Evolutionary conservation across 1,140 invertebrate species (phyloP).

Genomic region (Chrysomallon squamiferum): DNA sequence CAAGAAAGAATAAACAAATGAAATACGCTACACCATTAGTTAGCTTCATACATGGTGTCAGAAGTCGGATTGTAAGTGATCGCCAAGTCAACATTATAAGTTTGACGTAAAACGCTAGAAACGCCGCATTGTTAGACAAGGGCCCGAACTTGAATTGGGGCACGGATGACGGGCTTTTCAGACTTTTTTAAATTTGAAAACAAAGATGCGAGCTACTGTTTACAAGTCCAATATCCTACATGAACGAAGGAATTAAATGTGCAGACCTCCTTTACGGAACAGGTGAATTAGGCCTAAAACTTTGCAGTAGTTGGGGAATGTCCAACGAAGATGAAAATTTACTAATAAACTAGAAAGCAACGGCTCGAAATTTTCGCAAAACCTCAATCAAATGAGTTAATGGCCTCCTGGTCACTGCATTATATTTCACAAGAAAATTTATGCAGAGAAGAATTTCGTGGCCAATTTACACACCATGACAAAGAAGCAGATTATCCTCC

Average conservation of each 20-base stretch:
- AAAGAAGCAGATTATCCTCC: background rate
- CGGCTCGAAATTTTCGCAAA: constrained; percentile 3
- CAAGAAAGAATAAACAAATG: too few species aligned
- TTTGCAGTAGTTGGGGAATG: constrained; percentile 1
- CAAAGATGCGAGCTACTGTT: background rate
- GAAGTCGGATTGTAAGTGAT: too few species aligned
- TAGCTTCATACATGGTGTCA: too few species aligned
- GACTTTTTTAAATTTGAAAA: background rate
- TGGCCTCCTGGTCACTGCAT: background rate
- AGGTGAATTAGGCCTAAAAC: constrained; percentile 1
- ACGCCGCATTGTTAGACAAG: background rate
- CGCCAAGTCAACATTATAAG: too few species aligned
- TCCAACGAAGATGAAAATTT: constrained; percentile 1
- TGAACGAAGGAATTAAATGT: background rate
- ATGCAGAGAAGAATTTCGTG: background rate
- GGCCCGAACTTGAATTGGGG: background rate
- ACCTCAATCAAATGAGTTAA: constrained; percentile 2
- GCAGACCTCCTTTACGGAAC: background rate
- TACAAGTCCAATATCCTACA: background rate
- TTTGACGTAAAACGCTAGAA: too few species aligned
- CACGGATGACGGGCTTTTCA: background rate
- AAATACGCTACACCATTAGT: too few species aligned
- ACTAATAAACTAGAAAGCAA: background rate
- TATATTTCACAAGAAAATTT: background rate
- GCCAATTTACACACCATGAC: background rate